Evolutionary conservation across 2,113 vertebrate genomes (phyloP).

Genomic region (Atlantisia rogersi): DNA sequence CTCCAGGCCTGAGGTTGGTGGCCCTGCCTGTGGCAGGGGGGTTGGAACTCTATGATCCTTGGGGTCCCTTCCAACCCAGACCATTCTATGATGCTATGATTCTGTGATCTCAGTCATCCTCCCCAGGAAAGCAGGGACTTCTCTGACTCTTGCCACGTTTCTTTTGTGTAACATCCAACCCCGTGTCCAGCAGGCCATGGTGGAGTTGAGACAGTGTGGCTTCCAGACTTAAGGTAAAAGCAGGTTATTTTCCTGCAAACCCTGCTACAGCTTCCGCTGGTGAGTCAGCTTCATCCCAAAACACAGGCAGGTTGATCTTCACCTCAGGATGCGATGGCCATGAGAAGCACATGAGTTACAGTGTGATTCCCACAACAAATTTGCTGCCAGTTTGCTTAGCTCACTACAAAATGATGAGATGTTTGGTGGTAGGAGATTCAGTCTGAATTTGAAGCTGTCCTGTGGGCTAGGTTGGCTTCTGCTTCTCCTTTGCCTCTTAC

Average conservation of each 20-base stretch:
- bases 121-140: not conserved
- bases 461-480: not conserved
- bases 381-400: not conserved
- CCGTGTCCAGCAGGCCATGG: not conserved
- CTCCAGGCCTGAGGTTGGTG: too few species aligned
- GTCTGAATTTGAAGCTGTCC: not conserved
- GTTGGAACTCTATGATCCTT: too few species aligned
- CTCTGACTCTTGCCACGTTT: not conserved
- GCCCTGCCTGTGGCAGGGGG: too few species aligned
- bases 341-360: accelerated
- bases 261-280: not conserved
- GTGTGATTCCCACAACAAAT: not conserved
- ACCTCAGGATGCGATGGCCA: not conserved
- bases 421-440: not conserved
- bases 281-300: not conserved
- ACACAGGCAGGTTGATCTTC: not conserved
- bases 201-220: not conserved
- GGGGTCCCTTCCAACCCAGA: too few species aligned
- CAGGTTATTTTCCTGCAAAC: not conserved
- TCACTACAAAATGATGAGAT: not conserved
- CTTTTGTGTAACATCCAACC: not conserved
- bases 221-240: not conserved
- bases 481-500: not conserved
- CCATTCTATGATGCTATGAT: too few species aligned
- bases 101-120: not conserved